Evolutionary conservation across 2,113 vertebrate genomes (phyloP).

Genomic region (Mustela nigripes): DNA sequence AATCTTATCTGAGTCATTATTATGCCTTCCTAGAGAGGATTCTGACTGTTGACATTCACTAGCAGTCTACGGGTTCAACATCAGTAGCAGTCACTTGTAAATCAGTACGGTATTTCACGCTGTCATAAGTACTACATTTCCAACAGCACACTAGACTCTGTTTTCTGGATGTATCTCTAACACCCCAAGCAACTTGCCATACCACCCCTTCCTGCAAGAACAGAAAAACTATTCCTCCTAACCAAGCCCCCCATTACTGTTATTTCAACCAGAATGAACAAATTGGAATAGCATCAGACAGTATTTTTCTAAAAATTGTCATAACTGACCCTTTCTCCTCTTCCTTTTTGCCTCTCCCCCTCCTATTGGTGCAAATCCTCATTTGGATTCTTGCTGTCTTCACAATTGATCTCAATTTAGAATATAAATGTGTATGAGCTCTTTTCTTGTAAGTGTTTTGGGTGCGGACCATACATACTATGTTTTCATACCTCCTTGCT

Average conservation of each 20-base stretch:
- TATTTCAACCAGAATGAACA: constrained; percentile 15
- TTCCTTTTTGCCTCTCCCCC: background rate
- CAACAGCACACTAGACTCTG: background rate
- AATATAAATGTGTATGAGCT: background rate
- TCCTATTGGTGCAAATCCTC: background rate
- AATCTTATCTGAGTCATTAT: background rate
- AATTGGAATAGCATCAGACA: background rate
- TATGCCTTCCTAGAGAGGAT: constrained; percentile 7
- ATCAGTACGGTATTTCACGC: background rate
- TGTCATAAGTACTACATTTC: background rate
- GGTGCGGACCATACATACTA: background rate
- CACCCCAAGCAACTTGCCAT: background rate
- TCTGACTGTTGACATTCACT: background rate
- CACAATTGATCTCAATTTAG: constrained; percentile 22
- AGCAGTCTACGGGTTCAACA: background rate
- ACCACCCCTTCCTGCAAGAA: background rate
- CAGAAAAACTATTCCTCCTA: background rate
- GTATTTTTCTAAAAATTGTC: background rate
- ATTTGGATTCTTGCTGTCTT: constrained; percentile 10
- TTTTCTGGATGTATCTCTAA: background rate
- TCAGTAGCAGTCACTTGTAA: background rate
- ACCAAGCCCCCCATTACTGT: background rate
- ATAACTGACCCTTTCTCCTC: background rate
- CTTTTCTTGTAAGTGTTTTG: background rate
- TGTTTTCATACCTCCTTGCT: background rate